Base-by-base conservation (phyloP, 2,797 vertebrate genomes). In the Chrosomus eos region DNA sequence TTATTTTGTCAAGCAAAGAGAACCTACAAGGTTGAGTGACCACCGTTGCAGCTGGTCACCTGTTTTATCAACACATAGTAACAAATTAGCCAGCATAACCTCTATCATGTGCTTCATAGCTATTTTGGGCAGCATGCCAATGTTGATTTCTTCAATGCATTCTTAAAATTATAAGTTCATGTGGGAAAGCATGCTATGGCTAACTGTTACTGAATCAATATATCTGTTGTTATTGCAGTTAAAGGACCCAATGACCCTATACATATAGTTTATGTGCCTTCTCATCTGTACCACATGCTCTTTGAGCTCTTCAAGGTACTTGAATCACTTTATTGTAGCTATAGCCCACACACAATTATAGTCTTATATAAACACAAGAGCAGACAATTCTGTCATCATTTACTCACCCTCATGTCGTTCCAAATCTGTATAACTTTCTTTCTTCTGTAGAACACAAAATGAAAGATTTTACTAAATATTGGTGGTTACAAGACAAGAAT, bases 231-330 rank as follows among this genome's bases (percentile, higher is more conserved):
- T 81, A 87, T 83, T 91, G 58, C 93, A 99, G 98, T 95, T 87
- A 97, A 98, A 93, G 87, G 62, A 83, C 91, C 95, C 1, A 93
- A 88, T 75, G 92, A 97, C 26, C 95, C 96, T 43, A 95, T 99
- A 85, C 94, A 93, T 88, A 97, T 99, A 0, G 98, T 99, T 0
- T 99, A 99, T 1, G 97, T 99, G 75, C 98, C 98, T 2, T 99
- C 98, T 45, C 98, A 99, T 88, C 97, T 99, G 48, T 99, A 98
- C 91, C 98, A 99, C 75, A 99, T 99, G 97, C 95, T 99, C 76
- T 99, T 99, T 93, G 98, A 99, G 91, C 97, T 99, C 51, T 98
- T 99, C 90, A 99, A 99, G 98, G 98, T 99, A 95, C 26, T n/a
- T 62, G 5, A 48, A 31, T 48, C 33, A 51, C n/a, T 85, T 33